A percentile compares a stretch with the other conserved stretches of the same genome.
Conservation (phyloP, 2,113 vertebrate species). For the Protobothrops flavoviridis region DNA sequence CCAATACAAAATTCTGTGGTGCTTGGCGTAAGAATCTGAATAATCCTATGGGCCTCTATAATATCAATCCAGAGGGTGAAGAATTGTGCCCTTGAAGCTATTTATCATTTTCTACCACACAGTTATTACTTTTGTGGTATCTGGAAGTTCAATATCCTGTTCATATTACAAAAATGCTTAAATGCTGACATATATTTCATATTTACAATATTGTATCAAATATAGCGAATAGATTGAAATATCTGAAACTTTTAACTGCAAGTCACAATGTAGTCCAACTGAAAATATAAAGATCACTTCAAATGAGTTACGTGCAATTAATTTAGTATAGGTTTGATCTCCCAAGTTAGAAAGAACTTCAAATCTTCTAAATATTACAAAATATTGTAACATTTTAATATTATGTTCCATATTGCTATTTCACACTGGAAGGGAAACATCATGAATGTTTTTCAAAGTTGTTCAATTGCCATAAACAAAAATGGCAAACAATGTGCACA, state of each 20-base stretch:
- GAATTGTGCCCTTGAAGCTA: background rate
- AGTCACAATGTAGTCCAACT: background rate
- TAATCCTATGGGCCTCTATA: background rate
- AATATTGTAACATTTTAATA: background rate
- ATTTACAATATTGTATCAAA: background rate
- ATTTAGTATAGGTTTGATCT: background rate
- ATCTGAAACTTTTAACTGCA: background rate
- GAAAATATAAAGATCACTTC: background rate
- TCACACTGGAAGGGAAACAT: background rate
- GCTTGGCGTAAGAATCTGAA: background rate
- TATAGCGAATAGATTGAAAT: background rate
- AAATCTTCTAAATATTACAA: background rate
- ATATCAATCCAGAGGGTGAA: background rate
- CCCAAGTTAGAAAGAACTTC: background rate
- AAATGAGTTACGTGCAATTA: background rate
- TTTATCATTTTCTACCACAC: background rate
- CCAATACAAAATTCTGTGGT: background rate
- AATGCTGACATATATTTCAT: background rate
- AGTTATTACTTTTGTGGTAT: background rate
- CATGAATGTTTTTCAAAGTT: background rate
- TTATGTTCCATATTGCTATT: background rate
- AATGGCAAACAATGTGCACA: conserved; percentile 36
- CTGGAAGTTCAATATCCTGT: background rate
- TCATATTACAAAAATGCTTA: background rate
- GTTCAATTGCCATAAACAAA: conserved; percentile 52